Percentiles rank a stretch among this genome's conserved stretches.
phyloP scores from a whole-genome alignment of 37 sponge, comb jelly and placozoan species.

The Lycopodina hypogea region DNA sequence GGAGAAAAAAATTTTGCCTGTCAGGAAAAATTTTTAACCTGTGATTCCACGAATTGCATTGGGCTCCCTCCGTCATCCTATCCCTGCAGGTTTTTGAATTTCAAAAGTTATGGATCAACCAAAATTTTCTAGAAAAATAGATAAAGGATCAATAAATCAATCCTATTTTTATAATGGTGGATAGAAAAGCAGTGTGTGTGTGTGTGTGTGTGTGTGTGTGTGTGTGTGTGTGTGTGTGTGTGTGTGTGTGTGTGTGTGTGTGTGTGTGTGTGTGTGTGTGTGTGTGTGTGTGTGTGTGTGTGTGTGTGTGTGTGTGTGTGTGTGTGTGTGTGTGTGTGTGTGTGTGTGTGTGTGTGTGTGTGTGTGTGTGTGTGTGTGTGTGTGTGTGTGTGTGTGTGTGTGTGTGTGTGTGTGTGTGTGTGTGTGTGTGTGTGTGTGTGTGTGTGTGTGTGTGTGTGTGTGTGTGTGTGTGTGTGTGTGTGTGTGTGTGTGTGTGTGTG shows the following conservation, averaged over 20 bases:
- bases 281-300: conserved; percentile 4
- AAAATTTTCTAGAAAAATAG: no score
- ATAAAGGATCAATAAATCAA: no score
- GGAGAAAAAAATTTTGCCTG: no score
- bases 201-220: conserved; percentile 4
- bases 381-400: conserved; percentile 4
- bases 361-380: conserved; percentile 4
- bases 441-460: conserved; percentile 4
- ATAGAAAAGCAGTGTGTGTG: background rate
- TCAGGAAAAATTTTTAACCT: no score
- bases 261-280: conserved; percentile 4
- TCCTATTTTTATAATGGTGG: no score
- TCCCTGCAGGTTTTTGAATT: no score
- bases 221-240: conserved; percentile 4
- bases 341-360: conserved; percentile 4
- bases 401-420: background rate
- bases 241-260: conserved; percentile 4
- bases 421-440: conserved; percentile 4
- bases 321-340: conserved; percentile 4
- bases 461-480: conserved; percentile 4
- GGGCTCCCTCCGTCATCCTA: no score
- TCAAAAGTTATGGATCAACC: no score
- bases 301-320: conserved; percentile 4
- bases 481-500: conserved; percentile 4
- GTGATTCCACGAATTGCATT: no score